A percentile compares a stretch with the other conserved stretches of the same genome.
These are phyloP conservation scores for Xiphydria camelus DNA, from an alignment of 2,888 invertebrate species.

Conservation along the genomic window DNA sequence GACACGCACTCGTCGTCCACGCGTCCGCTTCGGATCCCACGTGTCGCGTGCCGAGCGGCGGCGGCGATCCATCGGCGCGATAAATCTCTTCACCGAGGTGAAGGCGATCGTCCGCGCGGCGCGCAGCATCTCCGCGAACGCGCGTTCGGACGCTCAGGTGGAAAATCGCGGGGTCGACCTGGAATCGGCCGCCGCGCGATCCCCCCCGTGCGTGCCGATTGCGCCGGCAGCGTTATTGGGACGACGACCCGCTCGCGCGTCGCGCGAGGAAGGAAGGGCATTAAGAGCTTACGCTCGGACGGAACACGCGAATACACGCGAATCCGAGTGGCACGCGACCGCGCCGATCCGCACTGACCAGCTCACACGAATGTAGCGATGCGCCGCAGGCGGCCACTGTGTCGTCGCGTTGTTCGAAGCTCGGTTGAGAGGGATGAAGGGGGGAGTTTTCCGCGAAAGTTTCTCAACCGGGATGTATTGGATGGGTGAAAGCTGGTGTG, in stretches of 20 bases:
- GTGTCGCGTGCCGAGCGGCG: constrained; percentile 5
- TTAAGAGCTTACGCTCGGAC: constrained; percentile 41
- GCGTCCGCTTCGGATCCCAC: neutral
- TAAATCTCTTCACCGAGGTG: neutral
- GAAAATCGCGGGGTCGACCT: neutral
- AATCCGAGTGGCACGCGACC: constrained; percentile 39
- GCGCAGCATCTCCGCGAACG: no score
- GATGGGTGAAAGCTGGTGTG: no score
- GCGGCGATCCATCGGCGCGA: neutral
- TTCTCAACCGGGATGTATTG: no score
- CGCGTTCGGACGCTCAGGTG: neutral
- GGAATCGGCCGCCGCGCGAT: no score
- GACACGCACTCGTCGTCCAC: constrained; percentile 5
- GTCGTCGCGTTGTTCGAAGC: no score
- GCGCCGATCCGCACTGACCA: constrained; percentile 34
- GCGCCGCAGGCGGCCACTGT: no score
- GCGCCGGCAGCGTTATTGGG: constrained; percentile 40
- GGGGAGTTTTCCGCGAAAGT: no score
- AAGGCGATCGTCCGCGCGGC: no score
- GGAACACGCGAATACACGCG: constrained; percentile 43
- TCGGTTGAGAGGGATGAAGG: no score
- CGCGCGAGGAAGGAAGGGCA: constrained; percentile 43
- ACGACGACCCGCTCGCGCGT: constrained; percentile 24
- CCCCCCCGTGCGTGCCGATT: constrained; percentile 30
- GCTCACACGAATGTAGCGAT: no score